Evolutionary conservation across 2,113 vertebrate genomes (phyloP), one percentile per base, ranked within the genome.

Genomic region (Falcunculus frontatus): DNA sequence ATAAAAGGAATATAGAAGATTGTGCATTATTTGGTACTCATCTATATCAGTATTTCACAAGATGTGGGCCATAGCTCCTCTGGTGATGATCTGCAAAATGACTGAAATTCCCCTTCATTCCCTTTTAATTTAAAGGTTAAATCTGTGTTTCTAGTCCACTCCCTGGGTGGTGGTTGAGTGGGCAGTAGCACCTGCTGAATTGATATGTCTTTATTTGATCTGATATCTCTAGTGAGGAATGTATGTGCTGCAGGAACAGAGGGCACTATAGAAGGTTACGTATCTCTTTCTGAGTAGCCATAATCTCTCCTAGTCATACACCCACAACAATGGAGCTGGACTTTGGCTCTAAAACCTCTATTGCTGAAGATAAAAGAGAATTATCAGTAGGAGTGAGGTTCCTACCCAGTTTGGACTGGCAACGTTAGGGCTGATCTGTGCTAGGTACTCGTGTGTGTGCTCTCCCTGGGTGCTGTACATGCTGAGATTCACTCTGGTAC

Each of bases 361-460:
- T 39, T 44, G 65, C 56, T 52, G 60, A 50, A 75, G 35, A 70
- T 63, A 70, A 89, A 84, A 78, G 19, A 44, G 62, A 89, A 39
- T 94, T 84, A 77, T 42, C 55, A 77, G 55, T 16, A 32, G 72
- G 41, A 87, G n/a, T 17, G 56, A 35, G 37, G 76, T 23, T 94
- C 26, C 80, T 85, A 10, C 63, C 67, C 22, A 30, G 50, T 29
- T 35, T 68, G 53, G 47, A 27, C 5, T 67, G 67, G 67, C 49
- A 25, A 0, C 0, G 2, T 44, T 70, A 32, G 49, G 53, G 20
- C 37, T 49, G 49, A 9, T 83, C n/a, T 55, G 60, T 6, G 78
- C 1, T 30, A 16, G 4, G 5, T 7, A 10, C 16, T 25, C 7
- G 2, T 3, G 15, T 55, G 41, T 4, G 4, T 21, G 69, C 56